Percentiles rank a stretch among this genome's conserved stretches.
These are phyloP conservation scores for Phrynosoma blainvillii DNA, from an alignment of 2,113 vertebrate genomes.

Conservation along the genomic window DNA sequence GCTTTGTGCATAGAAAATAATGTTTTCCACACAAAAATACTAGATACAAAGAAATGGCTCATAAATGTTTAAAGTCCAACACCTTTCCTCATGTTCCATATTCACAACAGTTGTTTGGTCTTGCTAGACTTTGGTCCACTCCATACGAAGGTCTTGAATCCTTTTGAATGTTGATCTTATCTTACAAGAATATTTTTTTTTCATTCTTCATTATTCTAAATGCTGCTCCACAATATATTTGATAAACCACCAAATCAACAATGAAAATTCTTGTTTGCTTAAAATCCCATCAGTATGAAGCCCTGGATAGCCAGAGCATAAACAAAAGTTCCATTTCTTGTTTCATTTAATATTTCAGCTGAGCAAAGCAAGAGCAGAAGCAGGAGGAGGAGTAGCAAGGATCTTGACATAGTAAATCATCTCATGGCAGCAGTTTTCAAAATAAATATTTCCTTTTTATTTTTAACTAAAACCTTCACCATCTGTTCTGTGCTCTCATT, in stretches of 20 bases:
- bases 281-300: conserved; percentile 6
- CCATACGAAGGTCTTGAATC: background rate
- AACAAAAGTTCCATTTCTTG: background rate
- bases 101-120: background rate
- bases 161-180: background rate
- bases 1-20: too few relatives aligned
- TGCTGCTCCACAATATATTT: background rate
- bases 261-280: conserved; percentile 4
- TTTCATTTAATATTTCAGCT: conserved; percentile 10
- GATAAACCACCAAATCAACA: conserved; percentile 5
- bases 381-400: background rate
- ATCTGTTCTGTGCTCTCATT: conserved; percentile 60
- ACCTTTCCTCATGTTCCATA: background rate
- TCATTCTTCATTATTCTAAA: background rate
- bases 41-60: background rate
- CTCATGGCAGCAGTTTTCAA: background rate
- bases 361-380: conserved; percentile 20
- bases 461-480: conserved; percentile 45
- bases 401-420: conserved; percentile 39
- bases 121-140: background rate
- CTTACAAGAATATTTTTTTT: background rate
- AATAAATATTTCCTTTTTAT: conserved; percentile 59
- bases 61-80: background rate
- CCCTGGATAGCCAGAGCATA: background rate
- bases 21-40: too few relatives aligned